These are phyloP conservation scores for Stegophylla sp. DNA, from an alignment of 2,888 invertebrate genomes.

Conservation along the genomic window DNA sequence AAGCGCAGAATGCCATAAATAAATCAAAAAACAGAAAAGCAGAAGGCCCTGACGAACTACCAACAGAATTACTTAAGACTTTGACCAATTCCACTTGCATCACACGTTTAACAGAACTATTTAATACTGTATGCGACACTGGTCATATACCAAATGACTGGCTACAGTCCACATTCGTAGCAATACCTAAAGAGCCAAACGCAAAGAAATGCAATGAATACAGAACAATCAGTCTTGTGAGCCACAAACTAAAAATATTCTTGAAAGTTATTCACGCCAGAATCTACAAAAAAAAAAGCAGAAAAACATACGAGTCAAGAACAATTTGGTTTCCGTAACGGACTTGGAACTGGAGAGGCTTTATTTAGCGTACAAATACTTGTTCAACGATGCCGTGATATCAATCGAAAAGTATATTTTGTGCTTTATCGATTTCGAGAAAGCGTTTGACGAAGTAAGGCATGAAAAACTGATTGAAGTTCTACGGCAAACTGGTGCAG, in stretches of 20 bases:
- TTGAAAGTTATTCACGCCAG: conserved; percentile 43
- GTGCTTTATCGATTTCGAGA: conserved; percentile 60
- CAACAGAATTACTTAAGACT: conserved; percentile 60
- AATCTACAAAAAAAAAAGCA: conserved; percentile 22
- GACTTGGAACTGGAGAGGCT: conserved; percentile 12
- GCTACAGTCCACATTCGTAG: too few relatives aligned
- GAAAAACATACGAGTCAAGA: conserved; percentile 60
- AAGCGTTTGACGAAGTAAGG: conserved; percentile 61
- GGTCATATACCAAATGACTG: conserved; percentile 57
- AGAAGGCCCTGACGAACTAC: conserved; percentile 60
- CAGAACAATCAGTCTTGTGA: conserved; percentile 59
- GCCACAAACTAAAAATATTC: conserved; percentile 47
- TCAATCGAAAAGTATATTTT: conserved; percentile 39
- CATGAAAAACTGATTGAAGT: conserved; percentile 61
- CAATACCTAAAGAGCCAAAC: too few relatives aligned
- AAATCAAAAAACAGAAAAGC: conserved; percentile 60
- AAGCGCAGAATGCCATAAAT: conserved; percentile 58
- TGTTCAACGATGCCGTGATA: conserved; percentile 49
- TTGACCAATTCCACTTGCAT: conserved; percentile 58
- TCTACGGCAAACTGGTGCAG: conserved; percentile 48
- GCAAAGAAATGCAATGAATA: conserved; percentile 17
- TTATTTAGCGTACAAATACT: conserved; percentile 53
- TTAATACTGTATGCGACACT: conserved; percentile 60
- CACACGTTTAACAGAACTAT: conserved; percentile 43
- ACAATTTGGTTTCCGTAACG: conserved; percentile 61